A percentile compares a stretch with the other conserved stretches of the same genome.
These are phyloP conservation scores for Pempheris klunzingeri DNA, from an alignment of 2,797 vertebrate species.

Conservation along the genomic window DNA sequence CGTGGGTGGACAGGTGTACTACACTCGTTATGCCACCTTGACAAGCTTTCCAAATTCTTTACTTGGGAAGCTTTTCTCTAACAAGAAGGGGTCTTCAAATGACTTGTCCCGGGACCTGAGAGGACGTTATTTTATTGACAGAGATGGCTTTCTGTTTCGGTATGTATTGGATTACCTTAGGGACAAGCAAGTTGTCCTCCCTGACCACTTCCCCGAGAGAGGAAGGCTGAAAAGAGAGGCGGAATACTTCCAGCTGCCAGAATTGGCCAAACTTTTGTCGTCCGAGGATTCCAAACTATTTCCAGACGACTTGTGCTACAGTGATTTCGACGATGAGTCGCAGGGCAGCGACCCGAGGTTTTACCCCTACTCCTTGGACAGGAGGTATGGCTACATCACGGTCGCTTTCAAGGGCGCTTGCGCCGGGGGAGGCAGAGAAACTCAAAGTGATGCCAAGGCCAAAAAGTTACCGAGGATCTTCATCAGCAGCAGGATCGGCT, in stretches of 20 bases:
- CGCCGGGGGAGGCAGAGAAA: constrained; percentile 89
- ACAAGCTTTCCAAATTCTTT: constrained; percentile 94
- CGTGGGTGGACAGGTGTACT: constrained; percentile 98
- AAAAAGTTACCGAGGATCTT: constrained; percentile 95
- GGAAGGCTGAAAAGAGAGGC: constrained; percentile 95
- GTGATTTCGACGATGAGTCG: constrained; percentile 93
- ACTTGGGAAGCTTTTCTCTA: constrained; percentile 96
- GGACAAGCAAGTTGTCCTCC: constrained; percentile 97
- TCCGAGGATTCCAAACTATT: constrained; percentile 91
- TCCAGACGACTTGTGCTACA: constrained; percentile 91
- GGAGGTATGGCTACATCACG: constrained; percentile 97
- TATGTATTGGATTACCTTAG: constrained; percentile 99
- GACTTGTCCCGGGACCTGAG: constrained; percentile 96
- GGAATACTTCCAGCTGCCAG: constrained; percentile 96
- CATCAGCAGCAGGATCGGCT: constrained; percentile 94
- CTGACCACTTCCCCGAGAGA: constrained; percentile 98
- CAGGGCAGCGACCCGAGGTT: constrained; percentile 93
- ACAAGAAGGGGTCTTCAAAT: constrained; percentile 91
- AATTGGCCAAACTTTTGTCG: constrained; percentile 92
- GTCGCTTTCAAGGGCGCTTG: constrained; percentile 92
- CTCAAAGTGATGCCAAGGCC: constrained; percentile 91
- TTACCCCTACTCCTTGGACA: constrained; percentile 89
- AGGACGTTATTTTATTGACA: constrained; percentile 97
- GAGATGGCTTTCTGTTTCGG: constrained; percentile 98
- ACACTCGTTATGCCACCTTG: constrained; percentile 94